A percentile compares a stretch with the other conserved stretches of the same genome.
Conservation (phyloP, 2,888 invertebrate genomes). For the Cataglyphis altisquamis region DNA sequence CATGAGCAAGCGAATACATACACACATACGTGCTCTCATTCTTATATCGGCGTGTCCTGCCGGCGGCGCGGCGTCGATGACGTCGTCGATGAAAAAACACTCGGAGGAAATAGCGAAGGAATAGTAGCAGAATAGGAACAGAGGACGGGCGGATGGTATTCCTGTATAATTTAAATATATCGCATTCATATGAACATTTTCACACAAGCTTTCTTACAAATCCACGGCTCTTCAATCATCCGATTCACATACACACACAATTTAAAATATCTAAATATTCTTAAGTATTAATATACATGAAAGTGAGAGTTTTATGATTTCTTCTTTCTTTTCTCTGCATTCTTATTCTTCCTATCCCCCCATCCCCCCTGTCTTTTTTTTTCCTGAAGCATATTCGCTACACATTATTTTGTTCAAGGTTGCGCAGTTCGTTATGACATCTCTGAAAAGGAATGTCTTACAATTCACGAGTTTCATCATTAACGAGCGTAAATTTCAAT, state of each 20-base stretch:
- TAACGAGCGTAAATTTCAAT: slow-evolving; percentile 43
- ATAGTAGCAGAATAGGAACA: neutral
- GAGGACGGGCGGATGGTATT: neutral
- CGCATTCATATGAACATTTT: neutral
- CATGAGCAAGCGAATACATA: slow-evolving; percentile 20
- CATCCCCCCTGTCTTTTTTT: neutral
- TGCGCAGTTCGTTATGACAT: slow-evolving; percentile 15
- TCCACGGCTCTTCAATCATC: neutral
- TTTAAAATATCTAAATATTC: neutral
- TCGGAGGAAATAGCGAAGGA: neutral
- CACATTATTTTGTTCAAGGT: slow-evolving; percentile 17
- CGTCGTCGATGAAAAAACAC: slow-evolving; percentile 17
- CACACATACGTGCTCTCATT: slow-evolving; percentile 42
- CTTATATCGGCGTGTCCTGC: slow-evolving; percentile 14
- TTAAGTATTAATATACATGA: neutral
- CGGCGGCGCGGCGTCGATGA: neutral
- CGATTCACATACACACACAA: neutral
- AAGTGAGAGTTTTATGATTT: neutral
- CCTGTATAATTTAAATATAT: neutral
- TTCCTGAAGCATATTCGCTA: neutral
- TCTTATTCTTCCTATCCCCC: neutral
- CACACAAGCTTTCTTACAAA: neutral
- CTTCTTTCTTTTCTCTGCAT: neutral
- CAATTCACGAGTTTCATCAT: slow-evolving; percentile 29
- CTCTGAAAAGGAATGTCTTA: slow-evolving; percentile 30